Evolutionary conservation across 2,797 vertebrate genomes (phyloP).

Genomic region (Synaphobranchus kaupii): DNA sequence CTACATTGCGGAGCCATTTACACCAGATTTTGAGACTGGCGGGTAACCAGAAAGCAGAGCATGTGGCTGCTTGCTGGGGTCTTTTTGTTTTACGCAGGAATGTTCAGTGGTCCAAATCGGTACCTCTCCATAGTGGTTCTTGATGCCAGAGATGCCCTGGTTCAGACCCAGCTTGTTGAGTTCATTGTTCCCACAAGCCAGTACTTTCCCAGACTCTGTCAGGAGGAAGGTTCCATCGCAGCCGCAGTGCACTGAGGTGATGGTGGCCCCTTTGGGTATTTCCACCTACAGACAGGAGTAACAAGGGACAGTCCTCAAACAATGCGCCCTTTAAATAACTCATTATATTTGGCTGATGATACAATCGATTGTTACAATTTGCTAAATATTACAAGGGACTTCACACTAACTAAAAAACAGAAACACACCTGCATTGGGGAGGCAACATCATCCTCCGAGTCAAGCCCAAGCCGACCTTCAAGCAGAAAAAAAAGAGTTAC

Average conservation of each 20-base stretch:
- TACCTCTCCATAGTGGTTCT: conserved; percentile 83
- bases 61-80: background rate
- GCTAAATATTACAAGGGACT: background rate
- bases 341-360: background rate
- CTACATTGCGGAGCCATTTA: background rate
- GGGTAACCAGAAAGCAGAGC: background rate
- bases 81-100: background rate
- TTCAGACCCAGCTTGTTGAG: conserved; percentile 95
- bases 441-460: conserved; percentile 93
- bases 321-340: background rate
- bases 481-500: conserved; percentile 40
- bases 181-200: conserved; percentile 98
- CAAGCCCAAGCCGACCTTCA: conserved; percentile 90
- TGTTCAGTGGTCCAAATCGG: background rate
- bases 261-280: conserved; percentile 85
- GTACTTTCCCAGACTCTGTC: conserved; percentile 91
- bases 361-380: background rate
- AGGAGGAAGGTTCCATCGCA: conserved; percentile 93
- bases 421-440: conserved; percentile 88
- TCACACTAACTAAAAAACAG: background rate
- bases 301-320: conserved; percentile 2
- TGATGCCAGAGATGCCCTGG: conserved; percentile 91
- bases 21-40: background rate
- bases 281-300: conserved; percentile 78
- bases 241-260: conserved; percentile 87